These are phyloP conservation scores for Drosophila willistoni DNA, from an alignment of 1,140 invertebrate species.

Conservation along the genomic window DNA sequence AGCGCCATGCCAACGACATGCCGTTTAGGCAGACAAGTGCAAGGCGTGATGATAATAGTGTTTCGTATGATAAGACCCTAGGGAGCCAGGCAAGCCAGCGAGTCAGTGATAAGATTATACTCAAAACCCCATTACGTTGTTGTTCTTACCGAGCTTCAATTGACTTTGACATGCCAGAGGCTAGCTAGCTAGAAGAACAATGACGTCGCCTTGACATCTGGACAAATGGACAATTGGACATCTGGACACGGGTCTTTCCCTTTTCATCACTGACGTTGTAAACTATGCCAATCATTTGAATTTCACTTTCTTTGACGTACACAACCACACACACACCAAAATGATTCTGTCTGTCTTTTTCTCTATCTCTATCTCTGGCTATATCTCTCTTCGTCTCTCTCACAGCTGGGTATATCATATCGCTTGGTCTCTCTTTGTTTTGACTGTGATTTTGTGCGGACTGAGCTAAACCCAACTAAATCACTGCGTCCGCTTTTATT, in stretches of 20 bases:
- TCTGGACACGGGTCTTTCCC: constrained; percentile 28
- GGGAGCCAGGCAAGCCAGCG: neutral
- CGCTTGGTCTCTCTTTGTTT: constrained; percentile 3
- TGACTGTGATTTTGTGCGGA: neutral
- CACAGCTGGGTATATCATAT: constrained; percentile 13
- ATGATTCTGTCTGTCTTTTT: neutral
- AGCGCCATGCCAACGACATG: constrained; percentile 1
- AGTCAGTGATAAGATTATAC: constrained; percentile 48
- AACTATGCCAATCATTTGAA: constrained; percentile 8
- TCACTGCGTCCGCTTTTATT: constrained; percentile 12
- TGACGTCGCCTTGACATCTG: constrained; percentile 34
- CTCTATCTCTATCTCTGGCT: constrained; percentile 4
- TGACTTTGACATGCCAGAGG: constrained; percentile 19
- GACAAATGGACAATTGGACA: constrained; percentile 3
- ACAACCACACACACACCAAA: neutral
- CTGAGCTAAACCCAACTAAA: constrained; percentile 4
- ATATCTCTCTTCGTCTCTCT: constrained; percentile 19
- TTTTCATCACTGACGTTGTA: constrained; percentile 5
- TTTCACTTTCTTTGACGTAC: constrained; percentile 1
- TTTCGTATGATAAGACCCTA: neutral
- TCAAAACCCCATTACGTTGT: constrained; percentile 5
- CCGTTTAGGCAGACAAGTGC: constrained; percentile 4
- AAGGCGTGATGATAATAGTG: neutral
- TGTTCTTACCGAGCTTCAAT: constrained; percentile 12
- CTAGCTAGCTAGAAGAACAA: neutral